These are phyloP conservation scores for Antheraea pernyi DNA, from an alignment of 1,140 invertebrate genomes.

Conservation along the genomic window DNA sequence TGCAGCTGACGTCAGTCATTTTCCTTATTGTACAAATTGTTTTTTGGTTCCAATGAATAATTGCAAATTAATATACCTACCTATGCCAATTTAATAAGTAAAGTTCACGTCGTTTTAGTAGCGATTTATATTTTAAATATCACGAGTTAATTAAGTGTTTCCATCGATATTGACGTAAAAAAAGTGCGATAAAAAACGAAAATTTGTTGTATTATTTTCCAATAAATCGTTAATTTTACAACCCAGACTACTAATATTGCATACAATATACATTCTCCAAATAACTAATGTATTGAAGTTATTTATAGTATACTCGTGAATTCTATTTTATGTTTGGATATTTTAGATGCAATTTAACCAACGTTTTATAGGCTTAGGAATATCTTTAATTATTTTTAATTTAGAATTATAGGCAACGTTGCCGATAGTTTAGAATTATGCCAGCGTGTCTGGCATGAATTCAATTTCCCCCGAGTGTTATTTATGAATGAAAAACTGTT, in stretches of 20 bases:
- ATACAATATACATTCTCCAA: neutral
- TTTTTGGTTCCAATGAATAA: no score
- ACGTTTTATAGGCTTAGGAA: neutral
- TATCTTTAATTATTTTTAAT: constrained; percentile 4
- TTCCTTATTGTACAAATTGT: no score
- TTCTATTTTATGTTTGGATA: neutral
- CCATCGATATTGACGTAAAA: no score
- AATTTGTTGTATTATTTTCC: neutral
- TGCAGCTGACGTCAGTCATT: no score
- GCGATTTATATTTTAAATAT: neutral
- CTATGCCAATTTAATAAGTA: neutral
- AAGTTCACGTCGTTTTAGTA: neutral
- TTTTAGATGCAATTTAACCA: neutral
- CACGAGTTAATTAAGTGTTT: neutral
- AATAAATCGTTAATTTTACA: neutral
- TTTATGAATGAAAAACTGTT: constrained; percentile 11
- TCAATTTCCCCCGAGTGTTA: constrained; percentile 8
- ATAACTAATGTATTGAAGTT: neutral
- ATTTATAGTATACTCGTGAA: neutral
- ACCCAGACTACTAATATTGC: neutral
- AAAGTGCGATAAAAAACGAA: neutral
- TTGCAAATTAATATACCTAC: no score
- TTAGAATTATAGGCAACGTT: neutral
- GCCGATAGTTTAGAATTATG: neutral
- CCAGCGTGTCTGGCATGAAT: constrained; percentile 10